Percentiles rank a stretch among this genome's conserved stretches.
These are phyloP conservation scores for Selenia dentaria DNA, from an alignment of 2,888 invertebrate genomes.

Conservation along the genomic window DNA sequence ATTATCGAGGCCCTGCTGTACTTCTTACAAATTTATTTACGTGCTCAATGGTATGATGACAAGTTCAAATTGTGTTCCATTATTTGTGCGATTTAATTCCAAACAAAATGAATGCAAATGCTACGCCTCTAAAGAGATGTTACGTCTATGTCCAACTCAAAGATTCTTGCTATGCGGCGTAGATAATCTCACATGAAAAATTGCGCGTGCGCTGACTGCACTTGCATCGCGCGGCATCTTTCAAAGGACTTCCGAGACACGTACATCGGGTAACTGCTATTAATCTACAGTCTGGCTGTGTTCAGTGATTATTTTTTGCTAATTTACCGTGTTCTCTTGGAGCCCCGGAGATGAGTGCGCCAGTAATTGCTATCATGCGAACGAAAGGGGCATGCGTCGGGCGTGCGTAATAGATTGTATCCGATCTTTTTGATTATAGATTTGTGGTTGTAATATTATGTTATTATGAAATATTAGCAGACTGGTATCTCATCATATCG, in stretches of 20 bases:
- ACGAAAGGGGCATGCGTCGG: conserved; percentile 31
- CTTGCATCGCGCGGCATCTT: conserved; percentile 22
- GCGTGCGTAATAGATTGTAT: conserved; percentile 30
- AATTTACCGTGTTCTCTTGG: conserved; percentile 63
- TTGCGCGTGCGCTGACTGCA: conserved; percentile 12
- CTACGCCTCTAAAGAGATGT: too few species aligned
- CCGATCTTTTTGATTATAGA: conserved; percentile 29
- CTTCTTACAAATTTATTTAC: too few species aligned
- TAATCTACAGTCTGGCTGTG: conserved; percentile 22
- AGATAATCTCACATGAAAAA: conserved; percentile 32
- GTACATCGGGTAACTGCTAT: conserved; percentile 17
- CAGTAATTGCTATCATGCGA: conserved; percentile 39
- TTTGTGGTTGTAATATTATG: conserved; percentile 18
- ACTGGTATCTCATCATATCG: too few species aligned
- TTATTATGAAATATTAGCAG: too few species aligned
- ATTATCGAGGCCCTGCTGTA: too few species aligned
- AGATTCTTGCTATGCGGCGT: conserved; percentile 10
- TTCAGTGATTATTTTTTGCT: conserved; percentile 67
- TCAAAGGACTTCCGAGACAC: conserved; percentile 30
- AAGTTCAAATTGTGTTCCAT: too few species aligned
- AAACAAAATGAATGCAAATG: too few species aligned
- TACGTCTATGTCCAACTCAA: background rate
- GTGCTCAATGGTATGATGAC: too few species aligned
- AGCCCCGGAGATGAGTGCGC: conserved; percentile 40
- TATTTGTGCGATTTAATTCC: too few species aligned